Percentiles rank a stretch among this genome's conserved stretches.
Conservation (phyloP, 2,113 vertebrate species). For the Anser brachyrhynchus region DNA sequence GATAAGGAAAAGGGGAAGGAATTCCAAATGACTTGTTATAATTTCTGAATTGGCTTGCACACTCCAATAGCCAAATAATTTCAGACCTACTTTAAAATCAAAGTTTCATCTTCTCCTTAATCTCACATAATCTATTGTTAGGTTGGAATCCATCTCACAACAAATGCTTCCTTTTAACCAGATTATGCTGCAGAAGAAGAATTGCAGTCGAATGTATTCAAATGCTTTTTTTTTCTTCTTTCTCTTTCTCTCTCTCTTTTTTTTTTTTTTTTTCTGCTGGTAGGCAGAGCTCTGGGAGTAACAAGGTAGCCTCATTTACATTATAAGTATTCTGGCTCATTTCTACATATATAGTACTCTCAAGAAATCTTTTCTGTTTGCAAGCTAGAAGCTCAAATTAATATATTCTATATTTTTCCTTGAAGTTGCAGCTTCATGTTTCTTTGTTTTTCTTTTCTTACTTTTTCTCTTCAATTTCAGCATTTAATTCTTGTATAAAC, state of each 20-base stretch:
- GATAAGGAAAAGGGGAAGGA: neutral
- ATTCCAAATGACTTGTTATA: neutral
- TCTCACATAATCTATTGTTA: neutral
- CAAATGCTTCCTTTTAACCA: neutral
- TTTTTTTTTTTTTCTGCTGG: neutral
- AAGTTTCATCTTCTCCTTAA: neutral
- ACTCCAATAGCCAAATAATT: neutral
- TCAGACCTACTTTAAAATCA: neutral
- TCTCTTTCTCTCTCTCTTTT: neutral
- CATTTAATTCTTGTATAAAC: conserved; percentile 31
- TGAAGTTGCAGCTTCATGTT: neutral
- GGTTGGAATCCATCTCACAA: neutral
- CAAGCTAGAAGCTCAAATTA: neutral
- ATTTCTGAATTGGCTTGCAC: neutral
- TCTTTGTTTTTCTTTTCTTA: neutral
- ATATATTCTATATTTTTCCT: neutral
- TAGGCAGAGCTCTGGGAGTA: neutral
- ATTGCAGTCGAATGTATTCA: neutral
- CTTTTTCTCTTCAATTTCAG: conserved; percentile 10
- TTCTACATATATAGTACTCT: neutral
- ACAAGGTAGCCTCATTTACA: neutral
- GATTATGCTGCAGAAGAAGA: neutral
- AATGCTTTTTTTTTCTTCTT: neutral
- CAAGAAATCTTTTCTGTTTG: neutral
- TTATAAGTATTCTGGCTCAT: neutral